A percentile compares a stretch with the other conserved stretches of the same genome.
These are phyloP conservation scores for Entomyzon cyanotis DNA, from an alignment of 2,113 vertebrate species.

Conservation along the genomic window DNA sequence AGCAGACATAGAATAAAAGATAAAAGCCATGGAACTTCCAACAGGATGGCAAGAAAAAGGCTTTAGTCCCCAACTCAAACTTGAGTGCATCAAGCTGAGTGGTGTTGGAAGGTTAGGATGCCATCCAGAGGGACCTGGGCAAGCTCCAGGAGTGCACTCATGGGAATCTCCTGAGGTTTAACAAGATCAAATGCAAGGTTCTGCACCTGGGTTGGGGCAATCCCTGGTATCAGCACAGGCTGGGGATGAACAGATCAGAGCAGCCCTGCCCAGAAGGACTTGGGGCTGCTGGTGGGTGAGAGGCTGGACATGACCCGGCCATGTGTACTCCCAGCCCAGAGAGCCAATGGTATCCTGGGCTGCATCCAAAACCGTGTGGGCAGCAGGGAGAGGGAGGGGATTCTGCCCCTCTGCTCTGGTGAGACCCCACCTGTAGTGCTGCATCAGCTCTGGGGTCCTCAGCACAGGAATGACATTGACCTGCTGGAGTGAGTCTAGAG, in stretches of 20 bases:
- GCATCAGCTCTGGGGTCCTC: background rate
- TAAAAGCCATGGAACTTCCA: background rate
- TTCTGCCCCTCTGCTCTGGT: background rate
- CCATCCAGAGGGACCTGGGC: too few species aligned
- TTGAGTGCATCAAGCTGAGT: background rate
- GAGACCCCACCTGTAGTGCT: background rate
- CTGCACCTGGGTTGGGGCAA: fast-evolving
- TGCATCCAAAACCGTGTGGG: background rate
- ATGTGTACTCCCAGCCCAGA: background rate
- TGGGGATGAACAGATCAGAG: background rate
- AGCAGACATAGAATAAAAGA: background rate
- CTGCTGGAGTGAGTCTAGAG: background rate
- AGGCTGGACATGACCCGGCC: background rate
- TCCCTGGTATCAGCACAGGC: fast-evolving
- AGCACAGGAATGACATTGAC: background rate
- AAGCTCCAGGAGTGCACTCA: fast-evolving
- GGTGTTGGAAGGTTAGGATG: too few species aligned
- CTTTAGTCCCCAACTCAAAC: background rate
- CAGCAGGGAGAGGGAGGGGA: background rate
- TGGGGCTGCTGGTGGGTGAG: background rate
- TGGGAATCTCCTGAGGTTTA: fast-evolving
- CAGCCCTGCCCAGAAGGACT: background rate
- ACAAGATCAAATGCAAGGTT: background rate
- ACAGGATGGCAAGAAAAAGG: background rate
- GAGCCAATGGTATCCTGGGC: background rate